Percentiles rank a stretch among this genome's conserved stretches.
Evolutionary conservation across 2,113 vertebrate species (phyloP).

Genomic region (Paedocypris sp.): DNA sequence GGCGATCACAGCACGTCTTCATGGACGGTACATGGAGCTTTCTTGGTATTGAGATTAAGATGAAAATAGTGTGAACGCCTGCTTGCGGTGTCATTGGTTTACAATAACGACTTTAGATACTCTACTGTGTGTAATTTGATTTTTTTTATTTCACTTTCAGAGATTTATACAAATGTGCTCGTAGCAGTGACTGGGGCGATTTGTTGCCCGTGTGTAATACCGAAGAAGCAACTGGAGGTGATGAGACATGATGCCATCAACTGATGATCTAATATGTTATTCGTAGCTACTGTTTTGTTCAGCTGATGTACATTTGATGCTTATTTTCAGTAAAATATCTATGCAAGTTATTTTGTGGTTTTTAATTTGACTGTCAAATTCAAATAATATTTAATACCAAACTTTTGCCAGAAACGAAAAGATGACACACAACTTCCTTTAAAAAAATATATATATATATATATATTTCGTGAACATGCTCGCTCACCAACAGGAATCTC

Average conservation of each 20-base stretch:
- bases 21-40: conserved; percentile 59
- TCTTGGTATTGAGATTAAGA: not conserved
- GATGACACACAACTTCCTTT: not conserved
- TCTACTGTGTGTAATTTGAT: too few relatives aligned
- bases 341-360: not conserved
- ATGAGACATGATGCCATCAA: not conserved
- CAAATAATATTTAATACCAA: not conserved
- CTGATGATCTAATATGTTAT: not conserved
- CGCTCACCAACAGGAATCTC: too few relatives aligned
- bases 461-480: too few relatives aligned
- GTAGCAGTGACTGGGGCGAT: conserved; percentile 74
- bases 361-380: not conserved
- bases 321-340: not conserved
- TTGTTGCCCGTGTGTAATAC: conserved; percentile 52
- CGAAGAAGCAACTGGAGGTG: conserved; percentile 14
- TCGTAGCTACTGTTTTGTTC: not conserved
- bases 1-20: conserved; percentile 60
- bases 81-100: too few relatives aligned
- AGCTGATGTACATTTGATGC: not conserved
- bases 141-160: conserved; percentile 40
- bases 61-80: too few relatives aligned
- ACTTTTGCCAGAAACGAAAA: not conserved
- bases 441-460: too few relatives aligned
- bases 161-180: conserved; percentile 74
- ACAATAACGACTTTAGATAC: too few relatives aligned